phyloP scores from a whole-genome alignment of 1,140 invertebrate species.

The Aphelenchoides avenae region DNA sequence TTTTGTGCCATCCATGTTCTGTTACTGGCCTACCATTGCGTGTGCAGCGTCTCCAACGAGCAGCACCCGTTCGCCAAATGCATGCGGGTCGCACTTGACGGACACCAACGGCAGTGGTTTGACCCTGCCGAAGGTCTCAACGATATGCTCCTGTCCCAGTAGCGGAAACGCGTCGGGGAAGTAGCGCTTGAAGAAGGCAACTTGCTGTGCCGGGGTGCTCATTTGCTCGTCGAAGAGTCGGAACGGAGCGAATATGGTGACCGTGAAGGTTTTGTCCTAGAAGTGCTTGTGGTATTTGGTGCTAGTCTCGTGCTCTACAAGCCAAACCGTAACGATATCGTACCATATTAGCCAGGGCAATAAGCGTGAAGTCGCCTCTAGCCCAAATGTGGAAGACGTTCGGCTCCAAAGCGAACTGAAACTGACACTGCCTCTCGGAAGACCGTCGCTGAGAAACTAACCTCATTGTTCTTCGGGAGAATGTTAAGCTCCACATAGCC shows the following conservation, averaged over 20 bases:
- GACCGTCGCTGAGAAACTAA: conserved; percentile 54
- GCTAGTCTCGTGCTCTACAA: too few relatives aligned
- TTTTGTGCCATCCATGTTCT: background rate
- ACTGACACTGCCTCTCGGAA: conserved; percentile 59
- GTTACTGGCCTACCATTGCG: conserved; percentile 69
- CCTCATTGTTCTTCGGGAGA: conserved; percentile 67
- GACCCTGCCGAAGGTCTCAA: conserved; percentile 34
- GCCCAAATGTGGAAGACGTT: conserved; percentile 97
- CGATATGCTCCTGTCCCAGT: conserved; percentile 68
- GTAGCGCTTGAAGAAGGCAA: conserved; percentile 75
- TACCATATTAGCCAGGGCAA: conserved; percentile 91
- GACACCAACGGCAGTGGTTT: conserved; percentile 53
- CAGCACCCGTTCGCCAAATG: conserved; percentile 71
- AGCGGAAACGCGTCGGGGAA: conserved; percentile 80
- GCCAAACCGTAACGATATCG: too few relatives aligned
- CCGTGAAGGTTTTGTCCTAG: conserved; percentile 86
- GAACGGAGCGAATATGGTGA: conserved; percentile 93
- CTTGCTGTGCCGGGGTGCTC: conserved; percentile 67
- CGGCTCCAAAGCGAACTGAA: conserved; percentile 72
- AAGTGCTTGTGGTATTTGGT: too few relatives aligned
- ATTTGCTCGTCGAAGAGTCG: conserved; percentile 68
- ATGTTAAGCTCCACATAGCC: conserved; percentile 90
- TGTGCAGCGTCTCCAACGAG: conserved; percentile 86
- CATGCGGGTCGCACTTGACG: conserved; percentile 77
- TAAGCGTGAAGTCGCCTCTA: conserved; percentile 90